Base-by-base conservation (phyloP, 2,797 vertebrate genomes). In the Huso huso region DNA sequence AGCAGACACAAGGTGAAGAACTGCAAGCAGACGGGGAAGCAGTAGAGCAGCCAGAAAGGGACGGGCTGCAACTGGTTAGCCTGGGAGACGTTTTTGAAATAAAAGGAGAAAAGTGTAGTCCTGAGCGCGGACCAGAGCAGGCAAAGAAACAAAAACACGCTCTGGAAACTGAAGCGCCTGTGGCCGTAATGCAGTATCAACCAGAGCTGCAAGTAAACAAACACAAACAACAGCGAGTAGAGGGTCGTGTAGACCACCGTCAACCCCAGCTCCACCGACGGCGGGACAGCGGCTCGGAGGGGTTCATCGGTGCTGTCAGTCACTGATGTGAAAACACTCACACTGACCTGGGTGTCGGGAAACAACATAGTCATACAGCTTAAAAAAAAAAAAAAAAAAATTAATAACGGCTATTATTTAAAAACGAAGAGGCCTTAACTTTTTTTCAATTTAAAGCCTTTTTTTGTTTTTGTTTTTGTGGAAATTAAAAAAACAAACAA, bases 151-250 rank as follows among this genome's bases (percentile, higher is more conserved):
- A 97, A 83, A 78, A 94, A 92, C 69, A 93, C 91, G 70, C 89
- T 93, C 89, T 93, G 93, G 88, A 90, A 94, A 84, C 96, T 94
- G 75, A 95, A 83, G 70, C 95, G 90, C 80, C 93, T 92, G 86
- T 94, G 90, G 68, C 90, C 90, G 76, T 93, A 92, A 81, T 87
- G 89, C 77, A 97, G 77, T 61, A 95, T 89, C 74, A 95, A 91
- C 95, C 95, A 98, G 73, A 97, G 96, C 89, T 97, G 96, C 85
- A 92, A 85, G 90, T 97, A 98, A 49, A 94, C 91, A 82, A 92
- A 93, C 72, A 89, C 82, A 84, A 97, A 98, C 76, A 97, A 85
- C 68, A 90, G 80, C 12, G 85, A 90, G 86, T 92, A 96, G 50
- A 97, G 89, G 72, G 84, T 82, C 68, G 91, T 92, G 85, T 93